Evolutionary conservation across 1,140 invertebrate genomes (phyloP), one percentile per base, ranked within the genome.

Genomic region (Maconellicoccus hirsutus): DNA sequence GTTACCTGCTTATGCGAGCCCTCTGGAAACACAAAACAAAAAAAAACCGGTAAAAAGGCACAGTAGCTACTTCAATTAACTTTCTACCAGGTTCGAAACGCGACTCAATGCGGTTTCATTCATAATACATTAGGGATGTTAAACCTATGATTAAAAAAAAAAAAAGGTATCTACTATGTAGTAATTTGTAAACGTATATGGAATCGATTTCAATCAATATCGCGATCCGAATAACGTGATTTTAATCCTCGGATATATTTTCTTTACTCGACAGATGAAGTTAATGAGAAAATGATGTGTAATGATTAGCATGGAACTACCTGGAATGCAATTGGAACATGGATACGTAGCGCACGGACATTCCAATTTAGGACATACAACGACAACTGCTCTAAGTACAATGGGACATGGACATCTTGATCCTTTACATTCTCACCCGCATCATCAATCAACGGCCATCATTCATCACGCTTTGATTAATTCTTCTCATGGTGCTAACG

Each of bases 251-350:
- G 4, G 16, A 33, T 12, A 12, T 33, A 33, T 33, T 33, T 33
- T 52, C 1, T 66, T 66, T 10, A 2, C 10, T 25, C 25, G 3
- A 26, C 61, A 66, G 61, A 66, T 23, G 61, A 66, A 66, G 16
- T 66, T 23, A 26, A 66, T 66, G 61, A 26, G 61, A 66, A 66
- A 66, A 66, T 66, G 61, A 66, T 66, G 61, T 66, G 61, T 66
- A 23, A 66, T 66, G 61, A 66, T 66, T 66, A 66, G 61, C 61
- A 66, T 66, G 61, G 61, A 66, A 66, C 61, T 66, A 26, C 61
- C 61, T 66, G 61, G 61, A 66, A 66, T 66, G 25, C 61, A 23
- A 26, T 26, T 66, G 25, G 61, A 66, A 66, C 61, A 66, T 66
- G 61, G 61, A 66, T 66, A 66, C 61, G 61, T 66, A 25, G 61